Conservation (phyloP, 2,888 invertebrate species). For the Drosophila tanythrix region DNA sequence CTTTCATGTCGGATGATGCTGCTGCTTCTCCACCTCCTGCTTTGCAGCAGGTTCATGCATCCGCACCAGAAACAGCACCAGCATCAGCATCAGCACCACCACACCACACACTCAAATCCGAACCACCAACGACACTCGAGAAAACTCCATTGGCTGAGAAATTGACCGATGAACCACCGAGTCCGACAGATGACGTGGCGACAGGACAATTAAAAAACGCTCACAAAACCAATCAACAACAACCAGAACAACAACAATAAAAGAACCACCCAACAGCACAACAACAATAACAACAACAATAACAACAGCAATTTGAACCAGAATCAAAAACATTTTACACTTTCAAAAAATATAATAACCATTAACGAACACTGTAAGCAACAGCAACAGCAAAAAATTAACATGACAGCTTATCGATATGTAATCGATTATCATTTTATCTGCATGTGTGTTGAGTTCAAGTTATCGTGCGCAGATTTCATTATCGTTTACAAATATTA, state of each 20-base stretch:
- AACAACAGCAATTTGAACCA: conserved; percentile 40
- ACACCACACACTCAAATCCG: conserved; percentile 69
- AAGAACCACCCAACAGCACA: conserved; percentile 39
- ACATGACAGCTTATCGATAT: conserved; percentile 58
- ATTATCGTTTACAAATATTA: conserved; percentile 32
- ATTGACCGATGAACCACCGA: conserved; percentile 69
- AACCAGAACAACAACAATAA: conserved; percentile 43
- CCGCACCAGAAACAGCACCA: conserved; percentile 42
- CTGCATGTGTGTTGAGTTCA: conserved; percentile 59
- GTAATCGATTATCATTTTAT: conserved; percentile 54
- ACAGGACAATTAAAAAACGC: conserved; percentile 64
- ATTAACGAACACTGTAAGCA: conserved; percentile 73
- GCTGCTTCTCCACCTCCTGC: conserved; percentile 61
- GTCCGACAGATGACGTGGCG: conserved; percentile 68
- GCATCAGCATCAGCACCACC: conserved; percentile 50
- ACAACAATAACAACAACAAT: conserved; percentile 45
- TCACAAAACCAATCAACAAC: conserved; percentile 52
- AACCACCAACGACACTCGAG: conserved; percentile 74
- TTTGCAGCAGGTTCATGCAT: conserved; percentile 58
- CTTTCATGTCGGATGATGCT: conserved; percentile 73
- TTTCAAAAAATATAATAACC: conserved; percentile 35
- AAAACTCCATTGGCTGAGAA: conserved; percentile 75
- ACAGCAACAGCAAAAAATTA: conserved; percentile 50
- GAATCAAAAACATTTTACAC: conserved; percentile 64
- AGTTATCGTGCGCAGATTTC: conserved; percentile 41